These are phyloP conservation scores for Pachyuromys duprasi DNA, from an alignment of 2,797 vertebrate species.

Conservation along the genomic window DNA sequence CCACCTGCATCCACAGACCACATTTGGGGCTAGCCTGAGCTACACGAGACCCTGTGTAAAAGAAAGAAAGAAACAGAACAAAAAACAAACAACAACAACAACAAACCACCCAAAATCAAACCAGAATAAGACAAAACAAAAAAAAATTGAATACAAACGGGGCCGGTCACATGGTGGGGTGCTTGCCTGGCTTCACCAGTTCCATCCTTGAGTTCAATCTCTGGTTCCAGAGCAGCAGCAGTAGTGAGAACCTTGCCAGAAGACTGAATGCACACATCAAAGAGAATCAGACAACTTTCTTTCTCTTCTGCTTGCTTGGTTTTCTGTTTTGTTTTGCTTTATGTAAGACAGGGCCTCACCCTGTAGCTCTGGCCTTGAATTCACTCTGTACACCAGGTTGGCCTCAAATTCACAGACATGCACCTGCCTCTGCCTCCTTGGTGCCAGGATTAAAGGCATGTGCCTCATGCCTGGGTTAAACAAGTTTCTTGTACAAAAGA, in stretches of 20 bases:
- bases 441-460: neutral
- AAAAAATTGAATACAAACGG: neutral
- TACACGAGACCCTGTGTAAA: neutral
- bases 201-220: neutral
- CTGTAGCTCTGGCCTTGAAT: neutral
- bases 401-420: neutral
- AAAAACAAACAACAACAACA: neutral
- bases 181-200: neutral
- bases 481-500: neutral
- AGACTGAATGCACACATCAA: neutral
- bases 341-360: too few relatives aligned
- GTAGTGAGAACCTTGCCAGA: neutral
- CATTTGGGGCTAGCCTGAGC: neutral
- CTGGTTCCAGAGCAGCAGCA: neutral
- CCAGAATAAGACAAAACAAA: neutral
- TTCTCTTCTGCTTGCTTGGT: neutral
- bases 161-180: too few relatives aligned
- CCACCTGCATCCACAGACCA: neutral
- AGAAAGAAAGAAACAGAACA: neutral
- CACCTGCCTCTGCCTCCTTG: neutral
- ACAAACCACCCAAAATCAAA: neutral
- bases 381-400: neutral
- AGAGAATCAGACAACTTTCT: neutral
- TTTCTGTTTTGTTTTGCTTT: neutral
- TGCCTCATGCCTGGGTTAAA: neutral